Evolutionary conservation across 2,797 vertebrate species (phyloP).

Genomic region (Cryptoprocta ferox): DNA sequence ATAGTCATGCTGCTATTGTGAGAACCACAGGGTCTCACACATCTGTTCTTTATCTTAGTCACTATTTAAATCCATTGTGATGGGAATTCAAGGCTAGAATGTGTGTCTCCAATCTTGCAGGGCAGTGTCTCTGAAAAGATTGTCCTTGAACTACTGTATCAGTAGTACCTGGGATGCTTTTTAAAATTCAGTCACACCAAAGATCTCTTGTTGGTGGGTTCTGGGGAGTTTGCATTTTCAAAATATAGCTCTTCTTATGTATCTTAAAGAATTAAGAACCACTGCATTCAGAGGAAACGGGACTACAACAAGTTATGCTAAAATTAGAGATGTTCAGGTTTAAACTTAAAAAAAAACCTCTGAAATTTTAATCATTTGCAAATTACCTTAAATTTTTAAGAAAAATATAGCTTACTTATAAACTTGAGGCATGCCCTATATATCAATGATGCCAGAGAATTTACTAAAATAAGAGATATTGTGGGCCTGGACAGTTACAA

Average conservation of each 20-base stretch:
- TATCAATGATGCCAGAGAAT: neutral
- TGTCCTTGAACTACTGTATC: neutral
- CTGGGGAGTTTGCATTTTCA: neutral
- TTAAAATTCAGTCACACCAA: neutral
- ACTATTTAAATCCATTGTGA: neutral
- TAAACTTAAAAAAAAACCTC: neutral
- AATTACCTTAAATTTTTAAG: neutral
- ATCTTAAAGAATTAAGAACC: neutral
- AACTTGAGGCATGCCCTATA: neutral
- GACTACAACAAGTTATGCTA: neutral
- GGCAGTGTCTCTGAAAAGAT: neutral
- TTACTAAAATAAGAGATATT: neutral
- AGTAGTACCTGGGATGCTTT: neutral
- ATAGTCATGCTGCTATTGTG: neutral
- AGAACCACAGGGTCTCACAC: neutral
- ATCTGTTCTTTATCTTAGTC: neutral
- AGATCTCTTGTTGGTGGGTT: neutral
- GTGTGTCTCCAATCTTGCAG: neutral
- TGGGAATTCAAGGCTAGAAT: neutral
- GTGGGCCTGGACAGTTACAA: neutral
- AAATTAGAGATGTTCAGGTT: neutral
- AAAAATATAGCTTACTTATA: neutral
- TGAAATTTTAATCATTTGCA: neutral
- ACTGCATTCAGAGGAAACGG: neutral
- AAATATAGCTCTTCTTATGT: neutral